Evolutionary conservation across 2,113 vertebrate species (phyloP).

Genomic region (Melanerpes aurifrons): DNA sequence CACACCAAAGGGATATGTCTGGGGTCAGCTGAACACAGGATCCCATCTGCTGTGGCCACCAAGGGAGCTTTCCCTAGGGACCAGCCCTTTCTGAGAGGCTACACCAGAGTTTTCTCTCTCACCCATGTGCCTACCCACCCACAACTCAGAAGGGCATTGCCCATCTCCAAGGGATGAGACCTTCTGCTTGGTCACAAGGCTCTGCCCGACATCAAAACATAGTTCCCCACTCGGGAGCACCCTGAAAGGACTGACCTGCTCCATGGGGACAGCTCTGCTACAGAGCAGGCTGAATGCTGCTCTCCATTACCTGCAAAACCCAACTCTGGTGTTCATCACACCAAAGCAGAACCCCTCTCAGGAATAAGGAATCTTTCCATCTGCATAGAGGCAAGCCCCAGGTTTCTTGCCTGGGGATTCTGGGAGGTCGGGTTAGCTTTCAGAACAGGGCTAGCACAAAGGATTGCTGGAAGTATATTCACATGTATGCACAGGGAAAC

Average conservation of each 20-base stretch:
- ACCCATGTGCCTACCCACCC: neutral
- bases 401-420: slow-evolving; percentile 1
- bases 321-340: neutral
- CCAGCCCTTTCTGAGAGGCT: neutral
- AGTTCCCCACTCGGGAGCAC: neutral
- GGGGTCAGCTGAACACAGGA: fast-evolving
- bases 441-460: neutral
- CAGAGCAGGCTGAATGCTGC: fast-evolving
- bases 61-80: neutral
- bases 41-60: fast-evolving
- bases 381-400: slow-evolving; percentile 7
- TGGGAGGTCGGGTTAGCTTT: neutral
- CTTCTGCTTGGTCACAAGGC: fast-evolving
- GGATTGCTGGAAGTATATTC: neutral
- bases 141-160: neutral
- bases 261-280: neutral
- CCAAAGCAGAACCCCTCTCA: neutral
- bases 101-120: neutral
- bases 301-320: neutral
- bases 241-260: neutral
- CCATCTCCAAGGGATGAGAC: fast-evolving
- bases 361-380: slow-evolving; percentile 37
- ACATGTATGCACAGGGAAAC: slow-evolving; percentile 41
- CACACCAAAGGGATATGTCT: fast-evolving
- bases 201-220: fast-evolving